A percentile compares a stretch with the other conserved stretches of the same genome.
These are phyloP conservation scores for Phrynocephalus guinanensis DNA, from an alignment of 2,797 vertebrate species.

Conservation along the genomic window DNA sequence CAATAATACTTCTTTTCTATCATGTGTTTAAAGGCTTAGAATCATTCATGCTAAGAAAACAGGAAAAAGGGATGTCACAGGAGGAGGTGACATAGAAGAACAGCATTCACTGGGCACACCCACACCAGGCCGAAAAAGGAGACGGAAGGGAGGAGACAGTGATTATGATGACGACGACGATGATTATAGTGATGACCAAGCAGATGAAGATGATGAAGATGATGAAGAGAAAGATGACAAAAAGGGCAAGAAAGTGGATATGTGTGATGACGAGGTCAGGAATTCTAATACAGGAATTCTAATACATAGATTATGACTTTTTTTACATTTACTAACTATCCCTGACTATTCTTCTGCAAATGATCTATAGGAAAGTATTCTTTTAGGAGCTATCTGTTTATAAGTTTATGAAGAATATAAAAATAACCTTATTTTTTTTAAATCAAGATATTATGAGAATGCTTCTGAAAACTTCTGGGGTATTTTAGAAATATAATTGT, in stretches of 20 bases:
- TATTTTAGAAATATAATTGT: constrained; percentile 26
- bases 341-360: background rate
- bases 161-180: constrained; percentile 92
- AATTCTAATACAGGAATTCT: constrained; percentile 44
- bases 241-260: constrained; percentile 88
- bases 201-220: constrained; percentile 90
- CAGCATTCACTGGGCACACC: constrained; percentile 77
- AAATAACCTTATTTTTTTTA: background rate
- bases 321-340: background rate
- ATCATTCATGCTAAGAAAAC: constrained; percentile 90
- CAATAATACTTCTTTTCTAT: constrained; percentile 33
- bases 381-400: background rate
- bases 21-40: constrained; percentile 83
- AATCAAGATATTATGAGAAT: background rate
- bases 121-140: constrained; percentile 83
- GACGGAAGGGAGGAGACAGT: constrained; percentile 88
- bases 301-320: background rate
- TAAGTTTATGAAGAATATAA: background rate
- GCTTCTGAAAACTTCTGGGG: constrained; percentile 17
- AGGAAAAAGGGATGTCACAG: constrained; percentile 83
- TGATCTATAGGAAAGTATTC: background rate
- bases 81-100: constrained; percentile 80
- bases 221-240: constrained; percentile 89
- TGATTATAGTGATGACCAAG: constrained; percentile 93
- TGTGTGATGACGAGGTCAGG: constrained; percentile 90